Evolutionary conservation across 53 echinoderm and acorn worm species (phyloP), one percentile per base, ranked within the genome.

Genomic region (Mesocentrotus franciscanus): DNA sequence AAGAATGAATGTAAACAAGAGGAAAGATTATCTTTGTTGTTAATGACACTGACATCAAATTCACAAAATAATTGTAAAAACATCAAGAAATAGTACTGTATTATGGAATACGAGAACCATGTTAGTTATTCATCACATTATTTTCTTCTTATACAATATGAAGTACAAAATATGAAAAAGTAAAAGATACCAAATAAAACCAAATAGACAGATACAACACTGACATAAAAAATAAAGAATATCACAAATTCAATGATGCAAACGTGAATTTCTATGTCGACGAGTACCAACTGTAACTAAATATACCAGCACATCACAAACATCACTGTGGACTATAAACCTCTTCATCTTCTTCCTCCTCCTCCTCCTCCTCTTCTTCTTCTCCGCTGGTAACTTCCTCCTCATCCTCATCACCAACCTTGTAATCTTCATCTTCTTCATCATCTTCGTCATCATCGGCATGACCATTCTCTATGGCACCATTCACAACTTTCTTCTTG

Each of bases 341-440:
- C 84, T 84, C 84, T 84, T 84, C 84, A 49, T 84, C 84, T 16
- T 90, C 90, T 9, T 90, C 90, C 30, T 90, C 90, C 60, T 90
- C 93, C 7, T 76, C 78, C 30, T 56, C 71, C 20, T 92, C 92
- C 49, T 39, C 74, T 20, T 93, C 93, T 30, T 92, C 93, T 56
- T 76, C 93, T 56, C 55, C 78, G 22, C 39, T 72, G 10, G 35
- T n/a, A 13, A 0, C 56, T 16, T 55, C 93, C 18, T 55, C 74
- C 29, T 93, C 93, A n/a, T 74, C 93, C 75, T 75, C 93, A 11
- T 76, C 93, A 15, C 56, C 78, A 8, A 79, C 62, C 61, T 93
- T 60, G 36, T 61, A 93, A 81, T 93, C 93, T 81, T 93, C 93
- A 81, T 93, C 93, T 17, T 93, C 93, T 75, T 93, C 93, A 39